Evolutionary conservation across 2,888 invertebrate species (phyloP).

Genomic region (Cremastinae sp.): DNA sequence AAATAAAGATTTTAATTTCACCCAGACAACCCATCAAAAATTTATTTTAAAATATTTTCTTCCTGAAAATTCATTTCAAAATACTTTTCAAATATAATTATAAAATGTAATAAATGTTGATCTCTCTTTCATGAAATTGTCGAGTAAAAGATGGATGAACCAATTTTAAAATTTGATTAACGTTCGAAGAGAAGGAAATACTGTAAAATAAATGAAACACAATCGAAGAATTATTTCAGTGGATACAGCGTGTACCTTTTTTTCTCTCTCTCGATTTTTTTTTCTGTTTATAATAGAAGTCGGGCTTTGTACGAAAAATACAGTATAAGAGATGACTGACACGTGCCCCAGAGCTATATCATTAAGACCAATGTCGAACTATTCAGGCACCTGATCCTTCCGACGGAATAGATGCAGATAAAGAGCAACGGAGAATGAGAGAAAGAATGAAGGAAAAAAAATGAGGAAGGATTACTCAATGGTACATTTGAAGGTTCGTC

Average conservation of each 20-base stretch:
- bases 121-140: no score
- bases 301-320: slow-evolving; percentile 18
- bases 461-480: slow-evolving; percentile 42
- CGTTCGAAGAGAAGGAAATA: slow-evolving; percentile 17
- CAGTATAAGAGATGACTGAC: slow-evolving; percentile 31
- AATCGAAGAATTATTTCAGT: slow-evolving; percentile 65
- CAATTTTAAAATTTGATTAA: slow-evolving; percentile 19
- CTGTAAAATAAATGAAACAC: slow-evolving; percentile 39
- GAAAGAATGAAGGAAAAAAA: slow-evolving; percentile 29
- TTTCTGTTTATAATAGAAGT: not conserved
- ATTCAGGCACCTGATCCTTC: slow-evolving; percentile 46
- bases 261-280: not conserved
- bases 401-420: slow-evolving; percentile 3
- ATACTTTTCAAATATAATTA: no score
- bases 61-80: no score
- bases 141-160: slow-evolving; percentile 15
- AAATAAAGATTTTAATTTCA: no score
- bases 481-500: slow-evolving; percentile 35
- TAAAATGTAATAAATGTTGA: no score
- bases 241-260: slow-evolving; percentile 6
- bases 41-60: no score
- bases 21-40: no score
- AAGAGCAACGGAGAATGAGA: not conserved
- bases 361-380: slow-evolving; percentile 37
- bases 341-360: slow-evolving; percentile 51